Evolutionary conservation across 2,888 invertebrate species (phyloP).

Genomic region (Xiphydria camelus): DNA sequence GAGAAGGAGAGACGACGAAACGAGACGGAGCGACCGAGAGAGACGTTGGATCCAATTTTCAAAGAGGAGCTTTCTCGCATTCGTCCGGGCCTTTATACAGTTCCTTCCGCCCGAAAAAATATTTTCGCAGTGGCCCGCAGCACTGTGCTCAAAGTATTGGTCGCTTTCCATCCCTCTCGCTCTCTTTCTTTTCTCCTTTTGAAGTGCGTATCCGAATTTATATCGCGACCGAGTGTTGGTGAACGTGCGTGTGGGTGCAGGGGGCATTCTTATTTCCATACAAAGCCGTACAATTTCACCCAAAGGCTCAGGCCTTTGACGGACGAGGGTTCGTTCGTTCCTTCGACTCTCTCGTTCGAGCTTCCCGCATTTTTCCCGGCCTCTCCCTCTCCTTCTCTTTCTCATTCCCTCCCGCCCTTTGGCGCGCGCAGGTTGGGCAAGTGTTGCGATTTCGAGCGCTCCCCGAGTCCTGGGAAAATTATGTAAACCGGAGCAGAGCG

Average conservation of each 20-base stretch:
- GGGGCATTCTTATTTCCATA: conserved; percentile 51
- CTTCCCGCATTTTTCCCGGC: too few relatives aligned
- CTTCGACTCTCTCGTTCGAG: conserved; percentile 13
- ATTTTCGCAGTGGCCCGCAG: conserved; percentile 37
- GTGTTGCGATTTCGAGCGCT: conserved; percentile 44
- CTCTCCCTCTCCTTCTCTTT: conserved; percentile 6
- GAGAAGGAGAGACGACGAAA: too few relatives aligned
- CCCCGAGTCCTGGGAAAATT: conserved; percentile 39
- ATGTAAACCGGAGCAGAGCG: conserved; percentile 42
- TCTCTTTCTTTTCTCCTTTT: conserved; percentile 29
- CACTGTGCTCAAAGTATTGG: conserved; percentile 9
- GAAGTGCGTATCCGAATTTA: conserved; percentile 42
- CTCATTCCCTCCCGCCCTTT: conserved; percentile 9
- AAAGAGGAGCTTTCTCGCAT: too few relatives aligned
- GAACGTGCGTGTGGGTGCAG: conserved; percentile 27
- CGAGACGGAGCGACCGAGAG: too few relatives aligned
- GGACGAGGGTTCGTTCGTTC: conserved; percentile 27
- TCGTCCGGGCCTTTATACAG: conserved; percentile 20
- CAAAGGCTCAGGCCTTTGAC: conserved; percentile 44
- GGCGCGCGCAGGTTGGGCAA: conserved; percentile 32
- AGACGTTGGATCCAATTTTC: too few relatives aligned
- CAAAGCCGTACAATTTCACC: conserved; percentile 49
- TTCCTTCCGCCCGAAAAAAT: conserved; percentile 43
- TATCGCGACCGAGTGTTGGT: conserved; percentile 27
- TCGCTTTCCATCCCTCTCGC: conserved; percentile 8